Percentiles rank a stretch among this genome's conserved stretches.
Conservation (phyloP, 2,113 vertebrate genomes). For the Platysteira castanea region DNA sequence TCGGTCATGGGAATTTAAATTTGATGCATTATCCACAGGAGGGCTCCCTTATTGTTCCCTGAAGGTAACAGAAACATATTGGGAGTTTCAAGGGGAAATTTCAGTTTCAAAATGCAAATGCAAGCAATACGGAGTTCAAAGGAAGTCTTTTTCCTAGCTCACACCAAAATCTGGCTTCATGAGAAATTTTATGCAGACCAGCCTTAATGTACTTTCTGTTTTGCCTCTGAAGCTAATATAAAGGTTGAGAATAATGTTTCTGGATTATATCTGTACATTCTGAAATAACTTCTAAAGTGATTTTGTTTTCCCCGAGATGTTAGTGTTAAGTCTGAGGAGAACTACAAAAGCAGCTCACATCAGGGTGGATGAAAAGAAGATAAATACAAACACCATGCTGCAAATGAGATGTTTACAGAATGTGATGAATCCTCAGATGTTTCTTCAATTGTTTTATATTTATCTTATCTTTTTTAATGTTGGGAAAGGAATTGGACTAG, state of each 20-base stretch:
- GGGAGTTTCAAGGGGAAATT: constrained; percentile 33
- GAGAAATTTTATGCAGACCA: constrained; percentile 10
- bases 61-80: constrained; percentile 30
- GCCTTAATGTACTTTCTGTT: background rate
- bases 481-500: background rate
- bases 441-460: background rate
- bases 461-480: background rate
- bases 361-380: constrained; percentile 3
- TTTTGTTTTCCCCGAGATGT: background rate
- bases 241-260: background rate
- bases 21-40: constrained; percentile 47
- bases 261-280: background rate
- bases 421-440: background rate
- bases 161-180: background rate
- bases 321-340: background rate
- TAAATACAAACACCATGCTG: background rate
- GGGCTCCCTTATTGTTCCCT: constrained; percentile 48
- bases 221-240: constrained; percentile 22
- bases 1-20: constrained; percentile 33
- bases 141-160: background rate
- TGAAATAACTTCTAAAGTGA: background rate
- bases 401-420: constrained; percentile 21
- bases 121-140: constrained; percentile 14
- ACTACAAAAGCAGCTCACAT: constrained; percentile 24
- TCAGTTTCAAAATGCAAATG: constrained; percentile 43